These are phyloP conservation scores for Aplysina aerophoba DNA, from an alignment of 37 sponge, comb jelly and placozoan species.

Conservation along the genomic window DNA sequence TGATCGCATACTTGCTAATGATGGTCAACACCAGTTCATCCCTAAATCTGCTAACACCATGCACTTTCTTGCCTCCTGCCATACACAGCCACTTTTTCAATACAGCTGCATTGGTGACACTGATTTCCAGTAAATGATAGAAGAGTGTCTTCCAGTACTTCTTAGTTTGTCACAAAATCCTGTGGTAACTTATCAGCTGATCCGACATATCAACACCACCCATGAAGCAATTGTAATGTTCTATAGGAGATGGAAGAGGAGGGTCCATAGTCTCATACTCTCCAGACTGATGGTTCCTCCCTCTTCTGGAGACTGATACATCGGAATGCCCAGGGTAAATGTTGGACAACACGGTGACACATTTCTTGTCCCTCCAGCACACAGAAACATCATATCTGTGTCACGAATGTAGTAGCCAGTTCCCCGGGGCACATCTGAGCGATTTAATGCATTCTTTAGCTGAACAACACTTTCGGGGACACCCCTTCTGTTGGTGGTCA, in stretches of 20 bases:
- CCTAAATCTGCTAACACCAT: no score
- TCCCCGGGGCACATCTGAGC: not conserved
- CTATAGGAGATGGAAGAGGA: not conserved
- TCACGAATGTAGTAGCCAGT: conserved; percentile 22
- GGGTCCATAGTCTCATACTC: not conserved
- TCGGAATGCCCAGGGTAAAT: conserved; percentile 24
- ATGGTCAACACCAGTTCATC: no score
- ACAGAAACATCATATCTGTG: not conserved
- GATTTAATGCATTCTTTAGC: not conserved
- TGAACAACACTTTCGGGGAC: conserved; percentile 7
- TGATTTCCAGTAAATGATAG: no score
- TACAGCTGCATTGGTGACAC: no score
- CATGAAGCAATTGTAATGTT: no score
- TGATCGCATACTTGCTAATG: no score
- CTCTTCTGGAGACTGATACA: not conserved
- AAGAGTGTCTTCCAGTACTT: no score
- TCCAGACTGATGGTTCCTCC: not conserved
- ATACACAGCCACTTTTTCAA: no score
- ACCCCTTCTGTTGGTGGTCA: conserved; percentile 31
- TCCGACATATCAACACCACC: no score
- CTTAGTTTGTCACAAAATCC: no score
- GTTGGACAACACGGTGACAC: conserved; percentile 18
- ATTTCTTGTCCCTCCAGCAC: conserved; percentile 28
- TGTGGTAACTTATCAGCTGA: no score
- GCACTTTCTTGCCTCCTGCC: no score